phyloP scores from a whole-genome alignment of 2,888 invertebrate species.

The Frankliniella intonsa region DNA sequence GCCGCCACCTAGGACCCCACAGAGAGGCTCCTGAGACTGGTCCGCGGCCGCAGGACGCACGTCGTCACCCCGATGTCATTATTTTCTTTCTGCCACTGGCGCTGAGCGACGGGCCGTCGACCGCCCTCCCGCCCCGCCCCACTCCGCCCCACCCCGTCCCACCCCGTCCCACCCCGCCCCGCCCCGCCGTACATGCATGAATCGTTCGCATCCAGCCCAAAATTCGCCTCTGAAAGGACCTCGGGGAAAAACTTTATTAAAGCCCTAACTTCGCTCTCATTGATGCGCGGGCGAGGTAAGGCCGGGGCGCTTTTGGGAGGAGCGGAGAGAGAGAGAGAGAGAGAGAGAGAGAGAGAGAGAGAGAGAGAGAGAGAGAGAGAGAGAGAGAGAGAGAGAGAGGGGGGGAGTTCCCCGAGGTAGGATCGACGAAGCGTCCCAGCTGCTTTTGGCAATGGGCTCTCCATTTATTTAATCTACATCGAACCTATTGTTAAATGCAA shows the following conservation, averaged over 20 bases:
- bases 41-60: neutral
- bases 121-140: neutral
- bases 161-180: neutral
- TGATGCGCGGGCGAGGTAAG: constrained; percentile 13
- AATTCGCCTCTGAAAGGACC: constrained; percentile 24
- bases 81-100: neutral
- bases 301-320: neutral
- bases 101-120: neutral
- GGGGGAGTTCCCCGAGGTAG: too few species aligned
- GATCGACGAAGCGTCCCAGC: too few species aligned
- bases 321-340: too few species aligned
- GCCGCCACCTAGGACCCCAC: neutral
- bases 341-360: too few species aligned
- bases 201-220: constrained; percentile 19
- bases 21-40: too few species aligned
- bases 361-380: too few species aligned
- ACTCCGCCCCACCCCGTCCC: neutral
- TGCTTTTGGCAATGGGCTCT: too few species aligned
- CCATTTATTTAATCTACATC: too few species aligned
- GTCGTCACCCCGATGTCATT: neutral
- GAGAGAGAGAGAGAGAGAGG: too few species aligned
- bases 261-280: constrained; percentile 17
- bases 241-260: constrained; percentile 27
- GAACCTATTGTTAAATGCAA: too few species aligned
- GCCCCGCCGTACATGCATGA: neutral